These are phyloP conservation scores for Ancistrus triradiatus DNA, from an alignment of 2,113 vertebrate species.

Conservation along the genomic window DNA sequence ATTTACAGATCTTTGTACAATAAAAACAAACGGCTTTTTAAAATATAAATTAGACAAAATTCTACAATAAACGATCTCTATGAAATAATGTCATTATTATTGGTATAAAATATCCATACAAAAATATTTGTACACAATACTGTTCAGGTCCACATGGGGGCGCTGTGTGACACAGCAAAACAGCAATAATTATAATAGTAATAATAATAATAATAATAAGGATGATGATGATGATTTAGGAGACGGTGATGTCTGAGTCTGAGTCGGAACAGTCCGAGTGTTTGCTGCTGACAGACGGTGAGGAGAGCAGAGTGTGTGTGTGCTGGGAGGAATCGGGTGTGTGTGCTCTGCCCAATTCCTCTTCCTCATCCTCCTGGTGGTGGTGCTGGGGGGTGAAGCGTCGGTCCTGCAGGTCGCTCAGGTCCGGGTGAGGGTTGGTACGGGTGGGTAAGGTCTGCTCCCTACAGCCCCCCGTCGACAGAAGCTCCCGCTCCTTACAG, in stretches of 20 bases:
- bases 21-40: constrained; percentile 60
- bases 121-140: constrained; percentile 71
- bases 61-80: constrained; percentile 70
- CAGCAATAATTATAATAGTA: neutral
- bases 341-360: constrained; percentile 53
- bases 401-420: constrained; percentile 92
- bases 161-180: constrained; percentile 73
- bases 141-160: constrained; percentile 67
- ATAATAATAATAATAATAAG: neutral
- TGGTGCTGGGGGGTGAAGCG: constrained; percentile 73
- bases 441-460: constrained; percentile 96
- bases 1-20: constrained; percentile 67
- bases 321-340: constrained; percentile 56
- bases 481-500: constrained; percentile 92
- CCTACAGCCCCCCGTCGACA: constrained; percentile 91
- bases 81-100: constrained; percentile 53
- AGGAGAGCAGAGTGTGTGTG: constrained; percentile 68
- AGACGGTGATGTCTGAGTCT: constrained; percentile 92
- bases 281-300: constrained; percentile 81
- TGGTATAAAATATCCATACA: constrained; percentile 76
- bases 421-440: constrained; percentile 95
- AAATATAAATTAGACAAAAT: constrained; percentile 75
- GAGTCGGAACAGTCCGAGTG: constrained; percentile 93
- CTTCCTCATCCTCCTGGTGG: constrained; percentile 50
- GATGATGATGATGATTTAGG: too few species aligned